Base-by-base conservation (phyloP, 1,140 invertebrate species). In the Atta colombica region DNA sequence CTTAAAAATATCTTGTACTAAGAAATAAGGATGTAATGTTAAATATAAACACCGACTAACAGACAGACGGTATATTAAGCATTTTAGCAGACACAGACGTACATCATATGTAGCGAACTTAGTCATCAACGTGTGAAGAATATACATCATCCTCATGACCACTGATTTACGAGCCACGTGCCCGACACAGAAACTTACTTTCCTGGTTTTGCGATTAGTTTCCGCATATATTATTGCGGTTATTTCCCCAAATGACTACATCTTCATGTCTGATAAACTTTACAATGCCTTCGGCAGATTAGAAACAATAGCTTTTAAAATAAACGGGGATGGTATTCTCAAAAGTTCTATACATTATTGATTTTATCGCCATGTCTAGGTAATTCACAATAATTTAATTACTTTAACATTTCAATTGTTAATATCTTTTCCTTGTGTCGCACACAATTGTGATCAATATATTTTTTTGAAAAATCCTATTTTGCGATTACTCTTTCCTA, bases 161-260 rank as follows among this genome's bases (percentile, higher is more conserved):
- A 35, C 18, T 74, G 55, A 84, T 84, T 84, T 84, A 75, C n/a
- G 69, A 74, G 55, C 68, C 80, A 75, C 69, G 55, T 84, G 80
- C 68, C 63, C n/a, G 69, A 63, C 69, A 84, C 69, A 84, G 69
- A 84, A 84, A 75, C 80, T 84, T 61, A 75, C 69, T 84, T 84
- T 84, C 69, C 80, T 63, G 55, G 80, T 84, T 80, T 51, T 25
- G 31, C 63, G 28, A 80, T 80, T 55, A 66, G 28, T 68, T 75
- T 35, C 69, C 55, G 69, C 28, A 35, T 82, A 75, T 61, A 61
- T 61, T 49, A 55, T 49, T 61, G 55, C 69, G 28, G 55, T 75
- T 84, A 49, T 75, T 84, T 84, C 39, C 39, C 80, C 35, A 74
- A 72, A 58, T 45, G 53, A 53, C 35, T 72, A 21, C 68, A 35